These are phyloP conservation scores for Hafferia zeledoni DNA, from an alignment of 2,797 vertebrate genomes.

Conservation along the genomic window DNA sequence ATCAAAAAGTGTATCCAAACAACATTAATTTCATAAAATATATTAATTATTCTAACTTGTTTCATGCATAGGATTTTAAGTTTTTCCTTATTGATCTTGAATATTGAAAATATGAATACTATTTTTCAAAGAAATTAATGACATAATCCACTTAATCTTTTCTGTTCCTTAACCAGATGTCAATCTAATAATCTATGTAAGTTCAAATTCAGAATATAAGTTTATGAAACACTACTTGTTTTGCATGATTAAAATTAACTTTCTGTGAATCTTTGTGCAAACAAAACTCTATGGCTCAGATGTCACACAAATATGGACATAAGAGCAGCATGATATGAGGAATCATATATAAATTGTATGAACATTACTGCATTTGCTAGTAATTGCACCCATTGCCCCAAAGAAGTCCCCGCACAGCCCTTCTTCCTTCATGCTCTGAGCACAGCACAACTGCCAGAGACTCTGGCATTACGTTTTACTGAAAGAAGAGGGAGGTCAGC, in stretches of 20 bases:
- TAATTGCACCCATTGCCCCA: background rate
- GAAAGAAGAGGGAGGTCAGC: background rate
- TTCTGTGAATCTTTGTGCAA: background rate
- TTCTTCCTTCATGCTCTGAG: background rate
- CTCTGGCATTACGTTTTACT: background rate
- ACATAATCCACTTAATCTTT: background rate
- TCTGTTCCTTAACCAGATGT: background rate
- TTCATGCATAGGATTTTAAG: background rate
- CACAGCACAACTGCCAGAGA: background rate
- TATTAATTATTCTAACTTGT: background rate
- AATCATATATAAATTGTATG: background rate
- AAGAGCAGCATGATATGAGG: background rate
- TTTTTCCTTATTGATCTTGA: background rate
- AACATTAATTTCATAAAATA: background rate
- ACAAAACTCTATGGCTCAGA: background rate
- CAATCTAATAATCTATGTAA: background rate
- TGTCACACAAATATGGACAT: background rate
- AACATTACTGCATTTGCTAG: background rate
- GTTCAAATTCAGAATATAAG: background rate
- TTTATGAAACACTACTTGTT: background rate
- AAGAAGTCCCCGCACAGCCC: background rate
- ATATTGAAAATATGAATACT: background rate
- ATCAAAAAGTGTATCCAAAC: background rate
- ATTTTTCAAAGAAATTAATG: background rate
- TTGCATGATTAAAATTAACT: background rate